Evolutionary conservation across 2,797 vertebrate species (phyloP).

Genomic region (Selene dorsalis): DNA sequence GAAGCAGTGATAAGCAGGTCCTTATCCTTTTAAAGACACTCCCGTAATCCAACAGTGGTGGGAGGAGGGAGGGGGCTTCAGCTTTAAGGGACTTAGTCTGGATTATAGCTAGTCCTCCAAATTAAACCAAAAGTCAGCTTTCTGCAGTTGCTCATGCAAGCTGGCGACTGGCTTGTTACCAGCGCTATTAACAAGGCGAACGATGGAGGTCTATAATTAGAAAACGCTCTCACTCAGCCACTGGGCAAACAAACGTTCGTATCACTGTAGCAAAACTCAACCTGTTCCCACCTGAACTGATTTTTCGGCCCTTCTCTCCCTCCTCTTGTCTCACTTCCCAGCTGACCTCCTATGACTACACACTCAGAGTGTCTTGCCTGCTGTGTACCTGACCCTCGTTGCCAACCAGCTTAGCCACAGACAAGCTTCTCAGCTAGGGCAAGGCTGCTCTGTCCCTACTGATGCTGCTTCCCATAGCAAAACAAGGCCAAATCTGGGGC

Average conservation of each 20-base stretch:
- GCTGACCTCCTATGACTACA: conserved; percentile 52
- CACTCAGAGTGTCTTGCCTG: conserved; percentile 59
- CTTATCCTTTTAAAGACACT: conserved; percentile 88
- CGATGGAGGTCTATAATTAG: conserved; percentile 74
- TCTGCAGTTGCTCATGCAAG: conserved; percentile 85
- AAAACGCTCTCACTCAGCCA: conserved; percentile 61
- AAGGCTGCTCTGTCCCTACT: conserved; percentile 68
- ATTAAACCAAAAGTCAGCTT: conserved; percentile 89
- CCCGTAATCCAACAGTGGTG: conserved; percentile 81
- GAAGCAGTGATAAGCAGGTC: conserved; percentile 82
- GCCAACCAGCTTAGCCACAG: conserved; percentile 75
- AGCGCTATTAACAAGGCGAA: conserved; percentile 72
- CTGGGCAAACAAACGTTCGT: conserved; percentile 35
- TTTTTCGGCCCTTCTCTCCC: conserved; percentile 11
- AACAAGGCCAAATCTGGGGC: conserved; percentile 83
- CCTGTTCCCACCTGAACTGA: conserved; percentile 20
- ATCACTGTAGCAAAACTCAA: conserved; percentile 32
- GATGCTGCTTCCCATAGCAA: conserved; percentile 73
- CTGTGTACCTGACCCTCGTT: conserved; percentile 69
- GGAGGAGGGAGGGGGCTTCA: conserved; percentile 75
- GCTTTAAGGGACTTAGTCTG: conserved; percentile 86
- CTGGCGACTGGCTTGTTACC: conserved; percentile 81
- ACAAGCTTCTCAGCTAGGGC: conserved; percentile 74
- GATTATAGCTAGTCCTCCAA: conserved; percentile 88
- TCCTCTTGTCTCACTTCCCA: conserved; percentile 22